These are phyloP conservation scores for Mirza zaza DNA, from an alignment of 2,113 vertebrate species.

Conservation along the genomic window DNA sequence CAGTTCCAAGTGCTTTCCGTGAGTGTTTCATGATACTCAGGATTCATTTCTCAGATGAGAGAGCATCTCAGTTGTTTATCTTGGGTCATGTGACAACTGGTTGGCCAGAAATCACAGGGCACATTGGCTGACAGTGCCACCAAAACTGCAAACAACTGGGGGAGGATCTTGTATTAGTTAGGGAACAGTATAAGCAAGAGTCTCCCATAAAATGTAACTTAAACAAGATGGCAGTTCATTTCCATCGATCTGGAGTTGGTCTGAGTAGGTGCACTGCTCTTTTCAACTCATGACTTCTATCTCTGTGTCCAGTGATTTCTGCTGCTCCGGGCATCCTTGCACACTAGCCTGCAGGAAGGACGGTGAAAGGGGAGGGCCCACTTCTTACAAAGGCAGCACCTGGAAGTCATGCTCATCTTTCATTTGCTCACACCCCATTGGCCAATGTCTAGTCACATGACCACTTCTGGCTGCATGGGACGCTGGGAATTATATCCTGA, in stretches of 20 bases:
- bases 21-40: not conserved
- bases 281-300: not conserved
- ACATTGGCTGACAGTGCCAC: not conserved
- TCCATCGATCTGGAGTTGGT: not conserved
- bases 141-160: not conserved
- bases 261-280: not conserved
- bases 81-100: not conserved
- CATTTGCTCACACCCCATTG: not conserved
- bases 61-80: too few relatives aligned
- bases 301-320: not conserved
- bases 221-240: not conserved
- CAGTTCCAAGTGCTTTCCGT: not conserved
- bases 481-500: not conserved
- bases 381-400: not conserved
- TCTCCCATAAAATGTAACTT: not conserved
- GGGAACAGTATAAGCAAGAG: not conserved
- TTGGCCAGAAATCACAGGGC: not conserved
- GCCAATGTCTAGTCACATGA: not conserved
- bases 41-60: not conserved
- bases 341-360: not conserved
- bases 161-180: not conserved
- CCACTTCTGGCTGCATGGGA: not conserved
- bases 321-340: not conserved
- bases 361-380: not conserved
- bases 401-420: not conserved